Base-by-base conservation (phyloP, 2,888 invertebrate genomes). In the Chloroclystis v-ata region DNA sequence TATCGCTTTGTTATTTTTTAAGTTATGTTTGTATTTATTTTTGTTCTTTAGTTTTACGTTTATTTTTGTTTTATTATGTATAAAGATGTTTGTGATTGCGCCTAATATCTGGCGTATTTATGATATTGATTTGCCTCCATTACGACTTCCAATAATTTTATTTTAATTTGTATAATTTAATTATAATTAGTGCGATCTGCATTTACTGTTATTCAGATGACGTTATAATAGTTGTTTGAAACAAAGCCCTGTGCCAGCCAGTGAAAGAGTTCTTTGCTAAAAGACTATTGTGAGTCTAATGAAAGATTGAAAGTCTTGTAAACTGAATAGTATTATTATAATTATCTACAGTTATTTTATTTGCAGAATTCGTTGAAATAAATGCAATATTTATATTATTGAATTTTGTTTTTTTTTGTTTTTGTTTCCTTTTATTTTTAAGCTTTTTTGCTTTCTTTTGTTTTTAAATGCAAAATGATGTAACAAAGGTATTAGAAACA, bases 311-410 rank as follows among this genome's bases (percentile, higher is more conserved):
- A 78, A 81, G 74, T 81, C 81, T 81, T 84, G 79, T 82, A 83
- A 82, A 83, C 81, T 82, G 79, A 81, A 82, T 83, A 86, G 82
- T 87, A 85, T 85, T 84, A 87, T 84, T 84, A 83, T 82, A 82
- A 83, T 84, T 81, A 83, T 82, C 79, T 82, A 82, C 83, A 83
- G 82, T 84, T 85, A 85, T 86, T 85, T 77, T 85, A 86, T 85
- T 86, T 81, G 81, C 84, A 81, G 81, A 84, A 88, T 84, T 86
- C 82, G 85, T 87, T 88, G 82, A 88, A 87, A 88, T 88, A 88
- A 88, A 89, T 84, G 82, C 83, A 88, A 88, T 89, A 89, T 89
- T 89, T 89, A 88, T 87, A 88, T 88, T 88, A 86, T 83, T 85
- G 81, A 83, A 73, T 82, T 84, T 82, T 82, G 82, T 82, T 82